These are phyloP conservation scores for Hybos culiciformis DNA, from an alignment of 2,888 invertebrate genomes.

Conservation along the genomic window DNA sequence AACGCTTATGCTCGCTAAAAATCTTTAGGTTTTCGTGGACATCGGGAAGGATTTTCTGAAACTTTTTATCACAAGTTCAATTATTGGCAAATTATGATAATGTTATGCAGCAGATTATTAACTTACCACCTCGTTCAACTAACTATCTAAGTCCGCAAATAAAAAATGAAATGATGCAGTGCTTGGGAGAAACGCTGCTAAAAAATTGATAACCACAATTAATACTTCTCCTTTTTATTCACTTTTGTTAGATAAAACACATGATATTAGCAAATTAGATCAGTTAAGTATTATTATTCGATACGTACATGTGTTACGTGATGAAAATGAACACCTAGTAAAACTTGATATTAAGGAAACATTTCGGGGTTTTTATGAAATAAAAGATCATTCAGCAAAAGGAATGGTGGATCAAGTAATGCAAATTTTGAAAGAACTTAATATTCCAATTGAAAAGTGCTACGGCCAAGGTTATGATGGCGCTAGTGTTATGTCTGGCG, in stretches of 20 bases:
- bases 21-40: conserved; percentile 1
- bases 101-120: conserved; percentile 18
- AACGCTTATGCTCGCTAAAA: background rate
- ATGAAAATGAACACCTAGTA: conserved; percentile 13
- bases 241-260: conserved; percentile 21
- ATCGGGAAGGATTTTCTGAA: conserved; percentile 14
- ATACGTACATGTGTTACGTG: conserved; percentile 15
- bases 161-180: conserved; percentile 17
- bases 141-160: conserved; percentile 16
- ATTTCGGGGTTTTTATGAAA: conserved; percentile 18
- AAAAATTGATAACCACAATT: conserved; percentile 17
- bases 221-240: conserved; percentile 19
- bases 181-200: conserved; percentile 16
- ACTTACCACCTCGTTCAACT: conserved; percentile 17
- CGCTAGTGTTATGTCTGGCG: conserved; percentile 3
- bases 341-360: conserved; percentile 11
- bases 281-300: conserved; percentile 22
- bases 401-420: conserved; percentile 19
- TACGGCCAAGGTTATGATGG: conserved; percentile 4
- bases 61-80: conserved; percentile 18
- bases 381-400: conserved; percentile 17
- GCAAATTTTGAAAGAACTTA: conserved; percentile 11
- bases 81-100: conserved; percentile 18
- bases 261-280: conserved; percentile 22
- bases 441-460: conserved; percentile 3